Conservation (phyloP, 2,113 vertebrate genomes). For the Silurus glanis region DNA sequence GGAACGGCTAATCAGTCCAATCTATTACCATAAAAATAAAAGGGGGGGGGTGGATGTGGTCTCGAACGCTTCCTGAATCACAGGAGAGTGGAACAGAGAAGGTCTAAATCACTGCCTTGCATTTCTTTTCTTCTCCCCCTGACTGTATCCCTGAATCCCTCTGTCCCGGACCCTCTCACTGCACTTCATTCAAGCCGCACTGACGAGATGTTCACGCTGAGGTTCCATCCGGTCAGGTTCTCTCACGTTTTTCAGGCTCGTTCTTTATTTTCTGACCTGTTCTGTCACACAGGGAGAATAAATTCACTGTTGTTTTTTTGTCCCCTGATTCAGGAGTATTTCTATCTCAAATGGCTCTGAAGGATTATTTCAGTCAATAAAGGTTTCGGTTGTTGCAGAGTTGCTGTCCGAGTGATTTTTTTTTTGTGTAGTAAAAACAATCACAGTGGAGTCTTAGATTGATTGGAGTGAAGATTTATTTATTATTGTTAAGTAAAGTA, state of each 20-base stretch:
- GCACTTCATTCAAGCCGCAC: too few species aligned
- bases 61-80: too few species aligned
- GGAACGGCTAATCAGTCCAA: not conserved
- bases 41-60: not conserved
- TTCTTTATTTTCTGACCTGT: not conserved
- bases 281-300: not conserved
- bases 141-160: too few species aligned
- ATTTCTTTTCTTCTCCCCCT: too few species aligned
- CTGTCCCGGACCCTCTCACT: too few species aligned
- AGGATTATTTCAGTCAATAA: conserved; percentile 62
- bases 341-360: conserved; percentile 50
- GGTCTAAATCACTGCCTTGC: not conserved
- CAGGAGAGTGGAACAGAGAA: too few species aligned
- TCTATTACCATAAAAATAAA: not conserved
- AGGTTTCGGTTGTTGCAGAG: conserved; percentile 57
- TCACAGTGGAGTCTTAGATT: too few species aligned
- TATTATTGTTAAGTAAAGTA: too few species aligned
- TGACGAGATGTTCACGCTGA: too few species aligned
- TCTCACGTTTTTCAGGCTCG: too few species aligned
- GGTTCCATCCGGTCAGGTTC: too few species aligned
- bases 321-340: conserved; percentile 24
- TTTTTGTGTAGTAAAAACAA: not conserved
- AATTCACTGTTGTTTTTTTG: conserved; percentile 3
- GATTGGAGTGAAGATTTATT: too few species aligned
- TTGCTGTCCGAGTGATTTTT: not conserved